Evolutionary conservation across 2,113 vertebrate species (phyloP), one percentile per base, ranked within the genome.

Genomic region (Oostethus manadensis): DNA sequence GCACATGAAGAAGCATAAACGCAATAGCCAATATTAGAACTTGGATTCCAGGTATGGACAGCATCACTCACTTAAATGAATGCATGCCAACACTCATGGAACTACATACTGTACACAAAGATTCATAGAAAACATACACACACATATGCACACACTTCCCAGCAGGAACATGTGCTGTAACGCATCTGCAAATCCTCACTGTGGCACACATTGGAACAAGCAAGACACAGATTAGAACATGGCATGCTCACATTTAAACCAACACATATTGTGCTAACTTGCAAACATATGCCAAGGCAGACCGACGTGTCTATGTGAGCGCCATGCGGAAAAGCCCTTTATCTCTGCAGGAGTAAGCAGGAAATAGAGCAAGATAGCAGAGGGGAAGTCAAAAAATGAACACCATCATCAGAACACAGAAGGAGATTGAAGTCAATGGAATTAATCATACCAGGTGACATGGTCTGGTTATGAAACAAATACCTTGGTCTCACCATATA

Each of bases 161-260:
- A 89, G 86, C 85, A 74, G 77, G 84, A 86, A 75, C 86, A 88
- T 84, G 84, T 86, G 86, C 71, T 79, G 71, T 78, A 62, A 73
- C 64, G 60, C 80, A 72, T 81, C 80, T 82, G 83, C 86, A 86
- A 80, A 81, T 74, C 78, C 76, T 82, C 77, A 77, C 79, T 79
- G 80, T 83, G 67, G 80, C 73, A 15, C 76, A 66, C 76, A 80
- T 78, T 79, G 35, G 56, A 83, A 85, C 68, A 70, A 44, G 72
- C 84, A 88, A 86, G 64, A 84, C 69, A 74, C 73, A 67, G 73
- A 81, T 87, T 87, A 84, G 76, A 67, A 65, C 68, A 57, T 53
- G 67, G 58, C 44, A 5, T 68, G 51, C 73, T 73, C 76, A 62
- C 64, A 66, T 68, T 69, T 82, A 81, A 78, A 84, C 78, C 67